phyloP scores from a whole-genome alignment of 1,140 invertebrate species.

The Sarcophaga peregrina region DNA sequence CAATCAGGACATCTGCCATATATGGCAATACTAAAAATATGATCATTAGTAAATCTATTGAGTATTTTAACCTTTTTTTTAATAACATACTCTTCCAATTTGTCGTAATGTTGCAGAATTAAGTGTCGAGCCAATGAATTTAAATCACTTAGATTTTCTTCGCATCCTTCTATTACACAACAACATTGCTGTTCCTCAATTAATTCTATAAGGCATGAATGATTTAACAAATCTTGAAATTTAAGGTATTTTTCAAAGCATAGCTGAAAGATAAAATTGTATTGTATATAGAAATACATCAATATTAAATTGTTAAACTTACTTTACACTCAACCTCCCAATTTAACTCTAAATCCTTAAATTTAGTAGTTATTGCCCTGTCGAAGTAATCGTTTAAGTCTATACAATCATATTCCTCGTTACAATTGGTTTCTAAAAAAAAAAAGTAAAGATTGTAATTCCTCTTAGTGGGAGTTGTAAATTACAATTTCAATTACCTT shows the following conservation, averaged over 20 bases:
- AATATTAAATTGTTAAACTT: slow-evolving; percentile 36
- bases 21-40: slow-evolving; percentile 52
- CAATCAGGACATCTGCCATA: slow-evolving; percentile 60
- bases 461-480: no score
- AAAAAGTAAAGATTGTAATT: background rate
- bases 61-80: background rate
- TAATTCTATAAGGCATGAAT: slow-evolving; percentile 46
- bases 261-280: slow-evolving; percentile 34
- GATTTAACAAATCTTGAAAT: slow-evolving; percentile 50
- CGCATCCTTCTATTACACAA: slow-evolving; percentile 54
- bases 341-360: slow-evolving; percentile 55
- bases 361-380: slow-evolving; percentile 55
- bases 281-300: background rate
- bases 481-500: background rate
- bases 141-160: slow-evolving; percentile 42
- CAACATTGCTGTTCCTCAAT: slow-evolving; percentile 44
- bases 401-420: background rate
- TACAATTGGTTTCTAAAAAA: background rate
- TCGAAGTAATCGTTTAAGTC: slow-evolving; percentile 49
- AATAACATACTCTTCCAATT: slow-evolving; percentile 52
- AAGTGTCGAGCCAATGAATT: slow-evolving; percentile 56
- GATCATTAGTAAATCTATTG: background rate
- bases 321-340: slow-evolving; percentile 49
- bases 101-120: slow-evolving; percentile 54
- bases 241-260: slow-evolving; percentile 51